Base-by-base conservation (phyloP, 2,113 vertebrate species). In the Carassius carassius region DNA sequence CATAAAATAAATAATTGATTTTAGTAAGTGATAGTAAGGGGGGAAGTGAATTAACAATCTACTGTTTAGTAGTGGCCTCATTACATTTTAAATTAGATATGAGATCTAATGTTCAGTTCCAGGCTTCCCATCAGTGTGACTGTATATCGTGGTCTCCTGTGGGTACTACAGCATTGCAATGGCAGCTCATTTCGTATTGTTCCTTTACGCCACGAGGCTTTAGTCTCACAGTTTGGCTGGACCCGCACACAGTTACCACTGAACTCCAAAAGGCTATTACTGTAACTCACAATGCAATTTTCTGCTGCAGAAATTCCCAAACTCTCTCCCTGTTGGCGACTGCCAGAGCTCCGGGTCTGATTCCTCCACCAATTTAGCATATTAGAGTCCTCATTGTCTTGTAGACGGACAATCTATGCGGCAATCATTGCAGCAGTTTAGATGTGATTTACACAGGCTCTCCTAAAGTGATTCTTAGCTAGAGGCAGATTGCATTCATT, bases 1-100 rank as follows among this genome's bases (percentile, higher is more conserved):
- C 85, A 77, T 81, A 32, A 84, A 83, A 86, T 85, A 84, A 92
- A 90, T 87, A 77, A 86, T 89, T 86, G 35, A 86, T 89, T 85
- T 80, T 80, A 70, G 81, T 78, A 87, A 89, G 25, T 5, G 17
- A 35, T 78, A 51, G 72, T n/a, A 25, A 41, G 35, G 76, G 41
- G 86, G 54, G 76, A 84, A 90, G 79, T 81, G 70, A 84, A 88
- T 87, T 62, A 88, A 85, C 79, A 58, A 84, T 90, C 69, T 77
- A 25, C 89, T 81, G 29, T 88, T 86, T 87, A 88, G 87, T 85
- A 91, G 90, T 84, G 73, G 69, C 86, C 84, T 84, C 78, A 82
- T 87, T 78, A 35, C 78, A 82, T 84, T 81, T 84, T 77, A 77
- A 70, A 87, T 87, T 70, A 81, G 77, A 81, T 44, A 67, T 72